Base-by-base conservation (phyloP, 2,113 vertebrate species). In the Poecile atricapillus region DNA sequence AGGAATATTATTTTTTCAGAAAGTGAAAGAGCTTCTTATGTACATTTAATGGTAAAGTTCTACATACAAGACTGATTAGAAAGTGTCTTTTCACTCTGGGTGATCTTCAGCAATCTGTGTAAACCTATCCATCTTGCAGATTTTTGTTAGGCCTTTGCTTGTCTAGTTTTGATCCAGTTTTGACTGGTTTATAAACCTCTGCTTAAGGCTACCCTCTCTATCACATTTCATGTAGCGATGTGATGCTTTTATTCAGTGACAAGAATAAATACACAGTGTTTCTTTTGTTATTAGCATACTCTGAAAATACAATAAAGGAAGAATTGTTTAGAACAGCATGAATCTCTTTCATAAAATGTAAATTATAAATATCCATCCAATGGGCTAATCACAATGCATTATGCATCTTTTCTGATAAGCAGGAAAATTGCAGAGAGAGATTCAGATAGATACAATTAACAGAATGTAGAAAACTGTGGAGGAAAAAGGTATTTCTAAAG, bases 371-470 rank as follows among this genome's bases (percentile, higher is more conserved):
- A 56, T 91, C 46, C n/a, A 31, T 85, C 56, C 74, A 88, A 2
- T 55, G 33, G 50, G 23, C 39, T 96, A 94, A 95, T 94, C 89
- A 91, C 33, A 96, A 65, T 93, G 74, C 68, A 90, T 92, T 96
- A 93, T 63, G 0, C 41, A 74, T 86, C 19, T 86, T 76, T 92
- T 41, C 31, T 94, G 79, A 79, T 77, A 79, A 82, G 37, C 35
- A 84, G 68, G 43, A 94, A 92, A 96, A 95, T 92, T 74, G 24
- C 87, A 84, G 60, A 37, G 28, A 46, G 76, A 77, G 39, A 83
- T 96, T 83, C 49, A 89, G 41, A 96, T 86, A 52, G 73, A 95
- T 93, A 67, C 4, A 4, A 86, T 90, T 90, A 94, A 52, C 49
- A 88, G 28, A 95, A 89, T 28, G 10, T 27, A 84, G 68, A 83